Evolutionary conservation across 2,797 vertebrate species (phyloP).

Genomic region (Mus minutoides): DNA sequence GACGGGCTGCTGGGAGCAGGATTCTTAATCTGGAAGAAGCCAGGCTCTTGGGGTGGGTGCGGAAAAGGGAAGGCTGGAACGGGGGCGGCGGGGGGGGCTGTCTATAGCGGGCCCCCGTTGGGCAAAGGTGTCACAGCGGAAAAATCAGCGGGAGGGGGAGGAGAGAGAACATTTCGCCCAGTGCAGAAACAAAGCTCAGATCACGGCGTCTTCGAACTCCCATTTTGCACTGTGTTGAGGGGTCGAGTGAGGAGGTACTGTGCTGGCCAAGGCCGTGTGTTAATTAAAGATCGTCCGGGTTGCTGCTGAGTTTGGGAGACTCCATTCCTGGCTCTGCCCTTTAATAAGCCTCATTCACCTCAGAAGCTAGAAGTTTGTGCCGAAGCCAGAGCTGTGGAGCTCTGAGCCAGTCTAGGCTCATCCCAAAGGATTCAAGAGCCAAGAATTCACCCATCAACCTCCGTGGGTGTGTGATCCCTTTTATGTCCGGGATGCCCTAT

Average conservation of each 20-base stretch:
- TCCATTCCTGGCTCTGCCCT: neutral
- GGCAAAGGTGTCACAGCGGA: neutral
- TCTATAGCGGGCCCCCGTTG: rapidly evolving
- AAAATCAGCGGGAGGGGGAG: neutral
- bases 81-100: neutral
- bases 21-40: neutral
- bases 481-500: neutral
- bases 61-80: neutral
- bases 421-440: neutral
- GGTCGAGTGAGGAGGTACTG: neutral
- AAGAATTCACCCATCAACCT: neutral
- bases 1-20: neutral
- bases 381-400: rapidly evolving
- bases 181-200: conserved; percentile 50
- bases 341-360: neutral
- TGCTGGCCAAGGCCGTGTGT: neutral
- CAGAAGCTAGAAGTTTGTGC: neutral
- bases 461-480: neutral
- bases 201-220: neutral
- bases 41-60: neutral
- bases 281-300: neutral
- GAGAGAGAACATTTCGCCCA: neutral
- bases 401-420: neutral
- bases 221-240: conserved; percentile 30
- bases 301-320: neutral